Evolutionary conservation across 2,113 vertebrate genomes (phyloP).

Genomic region (Tyto alba): DNA sequence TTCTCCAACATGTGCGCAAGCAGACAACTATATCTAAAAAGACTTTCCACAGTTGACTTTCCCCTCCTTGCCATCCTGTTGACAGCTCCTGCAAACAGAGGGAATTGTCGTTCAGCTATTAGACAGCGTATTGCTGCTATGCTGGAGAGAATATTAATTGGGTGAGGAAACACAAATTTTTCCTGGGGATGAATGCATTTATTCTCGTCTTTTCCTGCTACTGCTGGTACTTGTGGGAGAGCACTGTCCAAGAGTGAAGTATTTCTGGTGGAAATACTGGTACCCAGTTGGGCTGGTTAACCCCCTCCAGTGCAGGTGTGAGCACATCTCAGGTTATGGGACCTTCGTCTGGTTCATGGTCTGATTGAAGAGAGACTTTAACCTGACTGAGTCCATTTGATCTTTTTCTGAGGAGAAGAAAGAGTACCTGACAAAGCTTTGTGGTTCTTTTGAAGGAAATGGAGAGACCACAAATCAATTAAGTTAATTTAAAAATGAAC

Average conservation of each 20-base stretch:
- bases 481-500: not conserved
- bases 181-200: not conserved
- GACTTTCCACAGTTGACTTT: not conserved
- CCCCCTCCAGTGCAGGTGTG: rapidly evolving
- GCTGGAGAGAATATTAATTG: not conserved
- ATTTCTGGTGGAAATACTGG: not conserved
- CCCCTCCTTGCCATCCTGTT: not conserved
- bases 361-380: not conserved
- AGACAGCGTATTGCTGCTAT: not conserved
- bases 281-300: not conserved
- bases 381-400: not conserved
- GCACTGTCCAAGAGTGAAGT: rapidly evolving
- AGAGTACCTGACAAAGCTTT: not conserved
- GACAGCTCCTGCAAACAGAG: not conserved
- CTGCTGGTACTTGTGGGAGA: not conserved
- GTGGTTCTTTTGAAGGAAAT: not conserved
- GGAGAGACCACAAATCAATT: not conserved
- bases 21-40: not conserved
- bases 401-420: not conserved
- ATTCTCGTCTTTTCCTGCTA: not conserved
- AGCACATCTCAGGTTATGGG: not conserved
- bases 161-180: not conserved
- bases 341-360: not conserved
- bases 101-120: not conserved
- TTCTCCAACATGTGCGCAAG: not conserved